Conservation (phyloP, 2,113 vertebrate genomes). For the Bostrychus sinensis region DNA sequence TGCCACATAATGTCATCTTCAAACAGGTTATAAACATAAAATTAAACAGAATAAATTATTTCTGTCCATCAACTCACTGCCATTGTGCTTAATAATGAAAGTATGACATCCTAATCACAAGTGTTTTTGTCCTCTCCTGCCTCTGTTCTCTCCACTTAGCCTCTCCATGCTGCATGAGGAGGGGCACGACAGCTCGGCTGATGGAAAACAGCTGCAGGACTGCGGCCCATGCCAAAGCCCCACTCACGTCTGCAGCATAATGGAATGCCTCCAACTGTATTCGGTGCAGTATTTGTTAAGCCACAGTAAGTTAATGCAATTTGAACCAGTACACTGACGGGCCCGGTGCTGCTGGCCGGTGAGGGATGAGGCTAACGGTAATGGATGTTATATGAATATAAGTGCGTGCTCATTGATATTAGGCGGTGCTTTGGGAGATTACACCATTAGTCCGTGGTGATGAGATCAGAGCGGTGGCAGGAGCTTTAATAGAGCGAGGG, state of each 20-base stretch:
- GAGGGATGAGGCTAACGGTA: too few species aligned
- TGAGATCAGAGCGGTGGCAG: neutral
- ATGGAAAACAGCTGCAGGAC: neutral
- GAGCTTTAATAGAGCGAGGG: too few species aligned
- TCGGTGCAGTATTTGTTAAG: neutral
- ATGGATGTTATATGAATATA: neutral
- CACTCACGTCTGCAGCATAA: neutral
- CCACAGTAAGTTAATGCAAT: neutral
- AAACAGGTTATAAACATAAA: neutral
- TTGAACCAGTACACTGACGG: neutral
- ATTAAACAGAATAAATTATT: neutral
- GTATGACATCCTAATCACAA: constrained; percentile 1
- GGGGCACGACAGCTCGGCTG: neutral
- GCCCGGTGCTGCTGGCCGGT: neutral
- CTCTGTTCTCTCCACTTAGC: neutral
- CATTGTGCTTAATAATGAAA: neutral
- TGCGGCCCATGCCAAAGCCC: neutral
- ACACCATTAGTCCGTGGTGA: neutral
- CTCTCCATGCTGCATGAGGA: too few species aligned
- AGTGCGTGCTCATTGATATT: neutral
- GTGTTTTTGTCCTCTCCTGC: too few species aligned
- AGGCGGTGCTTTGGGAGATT: neutral
- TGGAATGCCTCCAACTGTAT: neutral
- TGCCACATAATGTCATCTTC: neutral
- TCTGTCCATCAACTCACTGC: neutral